Evolutionary conservation across 2,888 invertebrate genomes (phyloP), one percentile per base, ranked within the genome.

Genomic region (Melinaea marsaeus): DNA sequence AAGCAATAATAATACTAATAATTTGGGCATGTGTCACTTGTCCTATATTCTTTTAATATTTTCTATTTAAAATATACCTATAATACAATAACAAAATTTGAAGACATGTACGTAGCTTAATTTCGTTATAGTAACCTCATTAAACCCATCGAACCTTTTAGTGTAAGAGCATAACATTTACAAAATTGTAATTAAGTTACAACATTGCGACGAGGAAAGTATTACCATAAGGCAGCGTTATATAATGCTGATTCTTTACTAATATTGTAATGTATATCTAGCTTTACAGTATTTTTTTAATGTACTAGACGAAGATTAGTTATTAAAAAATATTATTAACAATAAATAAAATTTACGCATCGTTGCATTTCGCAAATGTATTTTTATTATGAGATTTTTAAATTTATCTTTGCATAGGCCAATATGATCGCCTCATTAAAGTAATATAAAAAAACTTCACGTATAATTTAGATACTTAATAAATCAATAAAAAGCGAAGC

Each of bases 401-500:
- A 51, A 32, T 51, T 32, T 5, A 51, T 7, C 9, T 51, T 51
- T 32, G 51, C 9, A 9, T 51, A 32, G 32, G 51, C 32, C 42
- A 9, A 11, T 9, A 42, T 42, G 42, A 42, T 42, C 11, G 7
- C 3, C 7, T 9, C 9, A 42, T 42, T 51, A 32, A 32, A 51
- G 32, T 7, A 51, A 32, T 7, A 51, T 4, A 51, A 22, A 51
- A 32, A 32, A 32, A 32, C n/a, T 51, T 22, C 45, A 59, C 37
- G 57, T 60, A 62, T 57, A 65, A 68, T 64, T 74, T 69, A 70
- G 68, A 72, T 79, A 74, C 72, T 77, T 75, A 79, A 75, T 75
- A 63, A 75, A 74, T 72, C 69, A 69, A 79, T 73, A 87, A 86
- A 86, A 86, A 84, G 71, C 74, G 45, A 71, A 74, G 71, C 79